A percentile compares a stretch with the other conserved stretches of the same genome.
phyloP scores from a whole-genome alignment of 2,113 vertebrate genomes.

The Pseudorasbora parva region DNA sequence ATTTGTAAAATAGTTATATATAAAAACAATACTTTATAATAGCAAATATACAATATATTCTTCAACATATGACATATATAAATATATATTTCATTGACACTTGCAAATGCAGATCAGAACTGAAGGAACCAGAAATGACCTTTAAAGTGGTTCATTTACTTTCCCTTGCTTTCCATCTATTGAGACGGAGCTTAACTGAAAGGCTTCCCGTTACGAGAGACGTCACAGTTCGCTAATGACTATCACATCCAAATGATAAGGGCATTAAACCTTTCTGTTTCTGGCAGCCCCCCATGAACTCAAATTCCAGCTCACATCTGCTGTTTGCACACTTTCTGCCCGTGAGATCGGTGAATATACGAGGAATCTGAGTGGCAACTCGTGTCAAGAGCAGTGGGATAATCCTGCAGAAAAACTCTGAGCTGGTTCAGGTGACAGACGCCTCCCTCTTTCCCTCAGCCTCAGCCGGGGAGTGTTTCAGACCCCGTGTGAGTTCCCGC shows the following conservation, averaged over 20 bases:
- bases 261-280: background rate
- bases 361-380: background rate
- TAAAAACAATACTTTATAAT: background rate
- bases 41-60: background rate
- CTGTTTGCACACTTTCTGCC: slow-evolving; percentile 9
- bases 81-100: background rate
- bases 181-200: background rate
- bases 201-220: background rate
- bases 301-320: slow-evolving; percentile 10
- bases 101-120: background rate
- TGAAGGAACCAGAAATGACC: background rate
- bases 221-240: background rate
- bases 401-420: slow-evolving; percentile 13
- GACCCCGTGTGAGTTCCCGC: background rate
- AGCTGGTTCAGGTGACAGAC: background rate
- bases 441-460: too few species aligned
- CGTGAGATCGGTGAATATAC: background rate
- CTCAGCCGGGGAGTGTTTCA: background rate
- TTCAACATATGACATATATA: background rate
- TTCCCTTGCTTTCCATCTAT: background rate
- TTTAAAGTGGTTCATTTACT: background rate
- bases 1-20: too few species aligned
- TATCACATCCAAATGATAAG: background rate
- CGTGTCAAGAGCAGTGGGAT: background rate
- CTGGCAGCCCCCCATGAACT: background rate